Percentiles rank a stretch among this genome's conserved stretches.
Conservation (phyloP, 2,888 invertebrate species). For the Tortricodes alternella region DNA sequence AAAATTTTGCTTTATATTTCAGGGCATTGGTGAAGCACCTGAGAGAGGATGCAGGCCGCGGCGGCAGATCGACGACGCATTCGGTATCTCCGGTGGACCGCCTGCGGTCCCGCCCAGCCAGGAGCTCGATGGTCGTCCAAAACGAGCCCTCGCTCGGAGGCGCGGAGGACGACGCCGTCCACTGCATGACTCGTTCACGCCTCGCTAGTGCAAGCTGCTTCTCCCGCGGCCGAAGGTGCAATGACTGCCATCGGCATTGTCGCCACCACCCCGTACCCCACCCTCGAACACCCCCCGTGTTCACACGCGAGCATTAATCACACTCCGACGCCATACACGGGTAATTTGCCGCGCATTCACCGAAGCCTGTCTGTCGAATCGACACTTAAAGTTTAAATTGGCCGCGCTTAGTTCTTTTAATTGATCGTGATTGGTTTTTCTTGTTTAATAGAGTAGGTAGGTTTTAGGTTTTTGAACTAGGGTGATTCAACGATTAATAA, state of each 20-base stretch:
- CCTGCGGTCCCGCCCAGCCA: conserved; percentile 79
- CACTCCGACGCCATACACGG: conserved; percentile 59
- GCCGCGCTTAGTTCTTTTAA: conserved; percentile 42
- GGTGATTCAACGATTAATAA: too few species aligned
- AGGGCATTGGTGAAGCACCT: conserved; percentile 50
- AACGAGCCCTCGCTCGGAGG: conserved; percentile 75
- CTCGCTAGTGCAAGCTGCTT: conserved; percentile 60
- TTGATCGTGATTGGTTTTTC: conserved; percentile 33
- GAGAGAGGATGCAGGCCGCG: conserved; percentile 61
- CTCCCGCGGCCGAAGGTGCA: conserved; percentile 69
- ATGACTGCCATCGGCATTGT: conserved; percentile 71
- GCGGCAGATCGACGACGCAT: conserved; percentile 45
- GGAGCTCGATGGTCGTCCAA: conserved; percentile 85
- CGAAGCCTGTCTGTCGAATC: conserved; percentile 47
- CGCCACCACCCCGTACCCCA: conserved; percentile 45
- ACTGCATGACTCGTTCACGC: conserved; percentile 57
- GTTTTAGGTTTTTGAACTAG: not conserved
- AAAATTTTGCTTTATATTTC: not conserved
- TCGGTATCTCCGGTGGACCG: conserved; percentile 73
- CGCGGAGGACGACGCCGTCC: conserved; percentile 57
- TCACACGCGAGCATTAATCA: conserved; percentile 79
- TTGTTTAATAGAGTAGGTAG: not conserved
- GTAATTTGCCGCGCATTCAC: conserved; percentile 54
- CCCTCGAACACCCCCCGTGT: conserved; percentile 61
- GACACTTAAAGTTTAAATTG: conserved; percentile 39